phyloP scores from a whole-genome alignment of 2,888 invertebrate species.

The Zhuqinia jingwanae region DNA sequence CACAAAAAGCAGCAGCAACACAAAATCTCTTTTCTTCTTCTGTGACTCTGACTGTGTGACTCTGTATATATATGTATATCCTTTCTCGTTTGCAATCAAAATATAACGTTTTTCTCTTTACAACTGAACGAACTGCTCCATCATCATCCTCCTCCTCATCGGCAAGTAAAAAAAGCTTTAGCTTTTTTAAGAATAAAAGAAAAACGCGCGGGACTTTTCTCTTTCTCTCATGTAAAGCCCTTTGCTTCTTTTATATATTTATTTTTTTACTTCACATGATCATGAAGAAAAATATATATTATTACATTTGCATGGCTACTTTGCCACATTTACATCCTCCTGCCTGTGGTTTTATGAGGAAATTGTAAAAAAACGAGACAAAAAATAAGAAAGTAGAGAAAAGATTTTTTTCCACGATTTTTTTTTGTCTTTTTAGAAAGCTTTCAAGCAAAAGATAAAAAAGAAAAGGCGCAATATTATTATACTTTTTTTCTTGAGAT shows the following conservation, averaged over 20 bases:
- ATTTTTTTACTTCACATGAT: neutral
- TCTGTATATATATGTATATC: too few relatives aligned
- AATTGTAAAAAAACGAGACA: neutral
- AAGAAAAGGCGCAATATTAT: neutral
- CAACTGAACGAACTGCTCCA: constrained; percentile 24
- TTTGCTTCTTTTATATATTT: neutral
- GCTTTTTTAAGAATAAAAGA: neutral
- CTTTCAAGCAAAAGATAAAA: neutral
- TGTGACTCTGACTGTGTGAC: neutral
- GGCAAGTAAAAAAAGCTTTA: too few relatives aligned
- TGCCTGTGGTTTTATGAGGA: constrained; percentile 51
- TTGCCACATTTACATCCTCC: constrained; percentile 46
- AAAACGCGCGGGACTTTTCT: neutral
- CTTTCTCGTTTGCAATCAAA: constrained; percentile 53
- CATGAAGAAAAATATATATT: neutral
- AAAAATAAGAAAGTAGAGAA: neutral
- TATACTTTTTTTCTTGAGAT: neutral
- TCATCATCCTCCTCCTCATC: neutral
- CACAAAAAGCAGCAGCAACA: too few relatives aligned
- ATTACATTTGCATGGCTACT: constrained; percentile 63
- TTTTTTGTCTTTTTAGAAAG: neutral
- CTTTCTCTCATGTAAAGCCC: neutral
- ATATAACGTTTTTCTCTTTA: constrained; percentile 41
- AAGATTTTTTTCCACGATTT: constrained; percentile 15
- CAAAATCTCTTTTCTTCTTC: neutral